Conservation (phyloP, 2,113 vertebrate species). For the Sapayoa aenigma region DNA sequence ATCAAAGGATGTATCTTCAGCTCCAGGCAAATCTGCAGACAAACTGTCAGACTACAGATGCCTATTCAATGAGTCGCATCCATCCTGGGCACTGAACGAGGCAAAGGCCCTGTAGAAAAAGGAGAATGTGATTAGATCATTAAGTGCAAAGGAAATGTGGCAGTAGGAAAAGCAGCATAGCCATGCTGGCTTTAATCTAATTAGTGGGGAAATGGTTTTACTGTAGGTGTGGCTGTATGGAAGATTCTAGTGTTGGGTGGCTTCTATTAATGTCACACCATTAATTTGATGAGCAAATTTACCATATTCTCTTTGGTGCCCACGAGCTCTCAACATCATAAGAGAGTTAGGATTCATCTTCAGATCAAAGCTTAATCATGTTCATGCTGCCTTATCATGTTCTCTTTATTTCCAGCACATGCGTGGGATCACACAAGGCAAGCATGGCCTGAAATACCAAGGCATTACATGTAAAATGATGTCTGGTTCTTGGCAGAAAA, state of each 20-base stretch:
- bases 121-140: slow-evolving; percentile 30
- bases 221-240: not conserved
- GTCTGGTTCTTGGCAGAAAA: not conserved
- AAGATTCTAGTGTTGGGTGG: not conserved
- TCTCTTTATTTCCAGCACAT: not conserved
- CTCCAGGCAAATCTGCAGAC: slow-evolving; percentile 20
- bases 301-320: not conserved
- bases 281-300: not conserved
- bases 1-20: slow-evolving; percentile 24
- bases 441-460: not conserved
- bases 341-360: not conserved
- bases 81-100: slow-evolving; percentile 19
- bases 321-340: not conserved
- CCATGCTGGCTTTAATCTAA: not conserved
- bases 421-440: not conserved
- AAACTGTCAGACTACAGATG: slow-evolving; percentile 25
- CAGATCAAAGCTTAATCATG: not conserved
- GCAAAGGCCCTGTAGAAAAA: slow-evolving; percentile 35
- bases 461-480: not conserved
- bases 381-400: not conserved
- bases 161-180: not conserved
- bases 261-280: not conserved
- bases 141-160: slow-evolving; percentile 10
- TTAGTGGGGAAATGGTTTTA: not conserved
- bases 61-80: slow-evolving; percentile 36